Evolutionary conservation across 2,888 invertebrate species (phyloP).

Genomic region (Mimas tiliae): DNA sequence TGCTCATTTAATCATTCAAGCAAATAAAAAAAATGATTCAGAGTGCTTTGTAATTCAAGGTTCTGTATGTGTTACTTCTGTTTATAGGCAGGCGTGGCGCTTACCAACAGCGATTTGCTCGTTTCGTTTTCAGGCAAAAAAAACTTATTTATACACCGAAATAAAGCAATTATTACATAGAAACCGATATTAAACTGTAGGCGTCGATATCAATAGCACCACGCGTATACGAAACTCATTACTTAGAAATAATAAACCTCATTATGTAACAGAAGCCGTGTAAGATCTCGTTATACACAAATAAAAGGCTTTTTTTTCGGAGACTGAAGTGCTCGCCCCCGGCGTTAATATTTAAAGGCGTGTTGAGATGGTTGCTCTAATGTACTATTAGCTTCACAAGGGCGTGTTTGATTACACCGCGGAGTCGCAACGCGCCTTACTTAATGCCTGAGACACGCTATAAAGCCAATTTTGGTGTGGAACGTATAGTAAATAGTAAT

Average conservation of each 20-base stretch:
- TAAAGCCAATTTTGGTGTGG: not conserved
- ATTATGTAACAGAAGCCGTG: conserved; percentile 61
- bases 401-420: conserved; percentile 53
- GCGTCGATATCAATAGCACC: too few relatives aligned
- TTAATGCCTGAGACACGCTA: not conserved
- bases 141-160: too few relatives aligned
- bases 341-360: conserved; percentile 76
- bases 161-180: too few relatives aligned
- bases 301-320: conserved; percentile 71
- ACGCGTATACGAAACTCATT: conserved; percentile 54
- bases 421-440: conserved; percentile 30
- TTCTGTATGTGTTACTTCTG: too few relatives aligned
- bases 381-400: conserved; percentile 70
- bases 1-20: too few relatives aligned
- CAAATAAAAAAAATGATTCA: too few relatives aligned
- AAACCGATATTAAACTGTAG: too few relatives aligned
- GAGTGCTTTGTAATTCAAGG: too few relatives aligned
- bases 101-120: too few relatives aligned
- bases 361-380: conserved; percentile 68
- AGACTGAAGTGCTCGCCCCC: conserved; percentile 50
- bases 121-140: too few relatives aligned
- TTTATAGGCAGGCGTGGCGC: too few relatives aligned
- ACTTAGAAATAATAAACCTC: conserved; percentile 68
- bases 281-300: conserved; percentile 70
- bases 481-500: too few relatives aligned